Conservation (phyloP, 2,113 vertebrate species). For the Balaenoptera acutorostrata region DNA sequence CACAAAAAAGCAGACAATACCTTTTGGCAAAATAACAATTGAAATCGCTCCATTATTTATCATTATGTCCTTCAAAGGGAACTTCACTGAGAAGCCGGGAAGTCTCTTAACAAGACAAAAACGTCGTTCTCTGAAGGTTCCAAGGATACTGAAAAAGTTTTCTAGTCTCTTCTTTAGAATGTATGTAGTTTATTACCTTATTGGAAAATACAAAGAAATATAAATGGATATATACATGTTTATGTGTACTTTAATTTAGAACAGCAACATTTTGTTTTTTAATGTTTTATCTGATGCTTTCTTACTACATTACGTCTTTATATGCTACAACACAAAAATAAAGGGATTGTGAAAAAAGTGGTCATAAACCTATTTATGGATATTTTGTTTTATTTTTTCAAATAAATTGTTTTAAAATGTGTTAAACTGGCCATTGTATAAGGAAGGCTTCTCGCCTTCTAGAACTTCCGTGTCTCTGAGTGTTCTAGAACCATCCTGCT, state of each 20-base stretch:
- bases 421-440: background rate
- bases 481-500: background rate
- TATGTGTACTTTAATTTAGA: background rate
- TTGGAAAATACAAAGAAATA: background rate
- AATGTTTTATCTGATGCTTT: background rate
- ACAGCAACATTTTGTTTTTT: background rate
- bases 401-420: background rate
- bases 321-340: background rate
- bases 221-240: background rate
- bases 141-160: background rate
- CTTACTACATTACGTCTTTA: background rate
- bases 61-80: slow-evolving; percentile 62
- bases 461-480: background rate
- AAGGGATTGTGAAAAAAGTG: background rate
- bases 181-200: background rate
- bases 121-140: background rate
- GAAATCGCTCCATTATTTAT: slow-evolving; percentile 66
- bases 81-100: slow-evolving; percentile 44
- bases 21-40: slow-evolving; percentile 67
- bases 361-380: background rate
- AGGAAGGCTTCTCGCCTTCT: background rate
- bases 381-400: background rate
- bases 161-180: background rate
- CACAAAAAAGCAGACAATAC: slow-evolving; percentile 70
- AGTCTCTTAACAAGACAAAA: slow-evolving; percentile 52